Evolutionary conservation across 2,113 vertebrate genomes (phyloP), one percentile per base, ranked within the genome.

Genomic region (Passerina amoena): DNA sequence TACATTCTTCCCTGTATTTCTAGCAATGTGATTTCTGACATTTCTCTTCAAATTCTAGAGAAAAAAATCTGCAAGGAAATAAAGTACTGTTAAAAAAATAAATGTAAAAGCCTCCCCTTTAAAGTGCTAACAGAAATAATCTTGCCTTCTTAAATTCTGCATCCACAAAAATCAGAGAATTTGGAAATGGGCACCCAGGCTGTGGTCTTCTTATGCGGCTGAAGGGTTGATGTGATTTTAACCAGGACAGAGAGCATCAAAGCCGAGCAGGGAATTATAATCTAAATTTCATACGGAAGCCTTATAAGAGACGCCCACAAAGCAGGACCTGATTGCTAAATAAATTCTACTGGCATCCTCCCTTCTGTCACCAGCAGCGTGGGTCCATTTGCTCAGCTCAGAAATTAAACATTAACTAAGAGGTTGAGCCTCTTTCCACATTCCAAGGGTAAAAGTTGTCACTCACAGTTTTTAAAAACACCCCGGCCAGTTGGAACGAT

Each of bases 401-500:
- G 86, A 88, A 93, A 91, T 86, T 81, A 96, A 95, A 92, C 50
- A 92, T 95, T 85, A 92, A 75, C 73, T 60, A 70, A 1, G 33
- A 89, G 71, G 51, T 30, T 83, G 86, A 96, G 50, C 61, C 40
- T 93, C 75, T 88, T 82, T 91, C 51, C n/a, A 79, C 92, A 94
- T 94, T 92, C 79, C 84, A 90, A n/a, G 87, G 64, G 87, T 53
- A 82, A 66, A 95, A 94, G 77, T 83, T 90, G 71, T 66, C 93
- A 82, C 69, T 95, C 50, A 66, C 68, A 86, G 71, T 92, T 72
- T 90, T 97, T 90, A 73, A 79, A 82, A 94, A 85, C 63, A 59
- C 14, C 15, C 27, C 4, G 5, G 45, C 45, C 72, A 54, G 21
- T 7, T 59, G 76, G 71, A 86, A 94, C 0, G 17, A 90, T 2